Percentiles rank a stretch among this genome's conserved stretches.
Evolutionary conservation across 2,888 invertebrate genomes (phyloP).

Genomic region (Liodrosophila aerea): DNA sequence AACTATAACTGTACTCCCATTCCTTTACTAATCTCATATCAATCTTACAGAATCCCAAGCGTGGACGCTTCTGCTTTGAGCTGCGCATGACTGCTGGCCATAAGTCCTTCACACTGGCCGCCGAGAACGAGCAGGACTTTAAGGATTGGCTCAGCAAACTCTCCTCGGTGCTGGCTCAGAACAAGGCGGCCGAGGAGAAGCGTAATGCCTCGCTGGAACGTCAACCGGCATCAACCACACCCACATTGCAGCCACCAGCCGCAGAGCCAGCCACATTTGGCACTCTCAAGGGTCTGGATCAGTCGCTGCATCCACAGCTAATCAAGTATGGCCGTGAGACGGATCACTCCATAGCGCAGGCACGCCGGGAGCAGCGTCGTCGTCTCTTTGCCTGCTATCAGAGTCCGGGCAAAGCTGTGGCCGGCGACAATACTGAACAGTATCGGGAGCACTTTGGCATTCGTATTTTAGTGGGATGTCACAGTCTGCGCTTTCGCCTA

Average conservation of each 20-base stretch:
- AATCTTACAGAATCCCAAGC: constrained; percentile 88
- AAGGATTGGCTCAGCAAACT: constrained; percentile 93
- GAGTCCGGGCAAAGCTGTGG: constrained; percentile 80
- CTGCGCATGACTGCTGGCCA: constrained; percentile 92
- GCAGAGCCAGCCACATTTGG: constrained; percentile 87
- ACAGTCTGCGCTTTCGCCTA: constrained; percentile 91
- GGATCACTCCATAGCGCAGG: constrained; percentile 91
- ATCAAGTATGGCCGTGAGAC: constrained; percentile 96
- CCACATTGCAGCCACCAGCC: constrained; percentile 73
- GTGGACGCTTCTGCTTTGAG: constrained; percentile 93
- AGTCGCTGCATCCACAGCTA: constrained; percentile 95
- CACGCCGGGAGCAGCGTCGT: constrained; percentile 90
- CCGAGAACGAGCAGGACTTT: constrained; percentile 92
- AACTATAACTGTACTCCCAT: neutral
- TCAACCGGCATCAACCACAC: constrained; percentile 83
- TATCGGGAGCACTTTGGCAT: constrained; percentile 94
- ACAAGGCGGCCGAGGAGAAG: constrained; percentile 91
- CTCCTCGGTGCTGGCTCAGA: constrained; percentile 91
- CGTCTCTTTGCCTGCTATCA: constrained; percentile 89
- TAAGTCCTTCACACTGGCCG: constrained; percentile 92
- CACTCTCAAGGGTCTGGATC: constrained; percentile 93
- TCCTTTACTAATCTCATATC: neutral
- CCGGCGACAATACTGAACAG: constrained; percentile 86
- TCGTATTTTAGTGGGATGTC: constrained; percentile 91
- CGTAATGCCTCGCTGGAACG: constrained; percentile 87